These are phyloP conservation scores for Anguilla pacifica DNA, from an alignment of 2,797 vertebrate species.

Conservation along the genomic window DNA sequence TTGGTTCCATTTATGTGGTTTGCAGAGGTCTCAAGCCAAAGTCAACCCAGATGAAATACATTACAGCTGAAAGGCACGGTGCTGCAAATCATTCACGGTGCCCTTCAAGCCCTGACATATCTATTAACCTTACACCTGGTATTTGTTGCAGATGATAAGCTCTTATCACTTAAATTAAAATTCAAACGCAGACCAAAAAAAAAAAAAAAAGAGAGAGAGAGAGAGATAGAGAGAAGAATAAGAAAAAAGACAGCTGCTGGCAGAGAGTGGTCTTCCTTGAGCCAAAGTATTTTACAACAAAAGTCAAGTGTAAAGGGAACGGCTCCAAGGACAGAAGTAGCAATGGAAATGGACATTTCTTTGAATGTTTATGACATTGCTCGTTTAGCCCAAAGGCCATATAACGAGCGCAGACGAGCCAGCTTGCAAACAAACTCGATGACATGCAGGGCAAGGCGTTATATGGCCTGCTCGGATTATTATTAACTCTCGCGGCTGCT, in stretches of 20 bases:
- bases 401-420: not conserved
- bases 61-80: constrained; percentile 6
- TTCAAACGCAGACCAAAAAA: constrained; percentile 51
- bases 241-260: constrained; percentile 40
- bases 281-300: constrained; percentile 41
- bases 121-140: constrained; percentile 20
- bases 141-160: constrained; percentile 55
- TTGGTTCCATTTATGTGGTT: constrained; percentile 19
- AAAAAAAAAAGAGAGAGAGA: not conserved
- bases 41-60: constrained; percentile 17
- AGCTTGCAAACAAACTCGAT: not conserved
- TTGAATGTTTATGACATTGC: constrained; percentile 5
- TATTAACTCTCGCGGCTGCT: constrained; percentile 12
- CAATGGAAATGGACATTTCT: constrained; percentile 4
- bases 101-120: constrained; percentile 14
- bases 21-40: constrained; percentile 19
- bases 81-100: constrained; percentile 4
- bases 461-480: constrained; percentile 11
- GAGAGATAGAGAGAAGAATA: not conserved
- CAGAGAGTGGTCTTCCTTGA: constrained; percentile 44
- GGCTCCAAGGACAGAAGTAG: constrained; percentile 10
- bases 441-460: not conserved
- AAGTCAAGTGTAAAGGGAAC: constrained; percentile 22
- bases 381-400: not conserved
- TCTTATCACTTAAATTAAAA: constrained; percentile 54